Evolutionary conservation across 2,113 vertebrate species (phyloP).

Genomic region (Platanista minor): DNA sequence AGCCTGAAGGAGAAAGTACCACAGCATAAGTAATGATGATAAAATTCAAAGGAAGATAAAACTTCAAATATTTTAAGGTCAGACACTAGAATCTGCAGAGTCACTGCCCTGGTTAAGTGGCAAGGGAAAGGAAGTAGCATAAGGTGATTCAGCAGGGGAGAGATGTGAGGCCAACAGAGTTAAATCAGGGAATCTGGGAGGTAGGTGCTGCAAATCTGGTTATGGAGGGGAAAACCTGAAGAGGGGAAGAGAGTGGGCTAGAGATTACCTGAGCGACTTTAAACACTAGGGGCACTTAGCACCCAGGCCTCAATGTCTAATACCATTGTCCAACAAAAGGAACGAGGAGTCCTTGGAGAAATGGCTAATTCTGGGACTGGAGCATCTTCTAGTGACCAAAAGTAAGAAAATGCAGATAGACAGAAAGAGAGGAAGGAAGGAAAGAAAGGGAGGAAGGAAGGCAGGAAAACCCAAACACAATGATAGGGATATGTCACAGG

Average conservation of each 20-base stretch:
- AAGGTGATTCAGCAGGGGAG: conserved; percentile 1
- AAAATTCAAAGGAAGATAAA: conserved; percentile 39
- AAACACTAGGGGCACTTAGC: background rate
- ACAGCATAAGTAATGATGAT: background rate
- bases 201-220: background rate
- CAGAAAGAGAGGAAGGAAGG: background rate
- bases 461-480: background rate
- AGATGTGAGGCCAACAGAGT: background rate
- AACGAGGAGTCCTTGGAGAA: background rate
- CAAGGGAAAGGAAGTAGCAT: background rate
- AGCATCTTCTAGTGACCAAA: background rate
- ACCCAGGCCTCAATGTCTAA: background rate
- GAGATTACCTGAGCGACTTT: background rate
- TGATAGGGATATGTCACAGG: background rate
- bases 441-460: background rate
- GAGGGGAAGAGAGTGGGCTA: background rate
- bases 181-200: background rate
- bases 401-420: background rate
- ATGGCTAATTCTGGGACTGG: background rate
- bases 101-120: background rate
- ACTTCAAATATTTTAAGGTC: conserved; percentile 2
- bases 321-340: background rate
- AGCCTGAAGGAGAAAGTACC: background rate
- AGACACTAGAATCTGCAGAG: background rate
- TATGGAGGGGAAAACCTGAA: background rate